Conservation (phyloP, 35 echinoderm and acorn worm species). For the Strongylocentrotus purpuratus region DNA sequence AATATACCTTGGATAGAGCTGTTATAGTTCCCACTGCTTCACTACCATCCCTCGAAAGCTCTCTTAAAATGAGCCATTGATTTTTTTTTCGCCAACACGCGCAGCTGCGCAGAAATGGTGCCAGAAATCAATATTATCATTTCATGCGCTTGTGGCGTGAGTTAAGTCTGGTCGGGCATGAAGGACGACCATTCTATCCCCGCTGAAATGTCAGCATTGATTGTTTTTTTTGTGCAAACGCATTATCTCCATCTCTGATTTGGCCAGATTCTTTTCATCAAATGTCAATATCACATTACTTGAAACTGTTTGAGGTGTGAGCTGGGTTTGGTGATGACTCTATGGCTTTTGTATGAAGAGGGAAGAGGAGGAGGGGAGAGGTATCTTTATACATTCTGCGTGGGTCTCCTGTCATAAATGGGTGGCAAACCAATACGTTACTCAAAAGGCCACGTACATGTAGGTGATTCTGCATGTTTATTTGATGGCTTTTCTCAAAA, state of each 20-base stretch:
- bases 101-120: constrained; percentile 18
- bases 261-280: neutral
- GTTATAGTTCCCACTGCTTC: neutral
- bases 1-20: neutral
- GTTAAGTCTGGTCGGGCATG: neutral
- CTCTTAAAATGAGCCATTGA: constrained; percentile 37
- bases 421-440: no score
- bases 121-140: constrained; percentile 42
- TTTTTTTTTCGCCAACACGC: constrained; percentile 19
- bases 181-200: neutral
- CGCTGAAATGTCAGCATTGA: constrained; percentile 29
- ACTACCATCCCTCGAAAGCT: neutral
- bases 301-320: neutral
- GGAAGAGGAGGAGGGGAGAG: neutral
- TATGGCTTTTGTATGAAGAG: neutral
- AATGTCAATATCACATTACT: neutral
- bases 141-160: constrained; percentile 13
- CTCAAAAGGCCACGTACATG: no score
- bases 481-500: no score
- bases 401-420: neutral
- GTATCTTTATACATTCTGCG: neutral
- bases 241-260: neutral
- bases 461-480: no score
- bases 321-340: neutral
- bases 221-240: constrained; percentile 1